These are phyloP conservation scores for Lycophotia porphyrea DNA, from an alignment of 2,888 invertebrate genomes.

Conservation along the genomic window DNA sequence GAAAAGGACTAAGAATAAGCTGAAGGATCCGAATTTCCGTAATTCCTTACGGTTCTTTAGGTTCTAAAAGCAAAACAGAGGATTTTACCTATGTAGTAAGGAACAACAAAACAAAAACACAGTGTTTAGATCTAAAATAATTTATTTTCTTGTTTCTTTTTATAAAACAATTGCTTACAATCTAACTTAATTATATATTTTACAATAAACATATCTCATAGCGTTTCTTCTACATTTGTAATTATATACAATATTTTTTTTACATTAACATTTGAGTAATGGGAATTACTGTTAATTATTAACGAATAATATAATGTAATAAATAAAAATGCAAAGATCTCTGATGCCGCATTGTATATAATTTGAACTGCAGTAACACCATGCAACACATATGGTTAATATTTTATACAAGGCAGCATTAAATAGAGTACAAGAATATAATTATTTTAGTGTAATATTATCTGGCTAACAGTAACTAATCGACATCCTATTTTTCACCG, in stretches of 20 bases:
- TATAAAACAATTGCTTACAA: constrained; percentile 88
- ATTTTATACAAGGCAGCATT: constrained; percentile 43
- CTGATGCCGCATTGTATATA: constrained; percentile 46
- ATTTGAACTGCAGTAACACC: constrained; percentile 32
- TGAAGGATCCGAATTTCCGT: neutral
- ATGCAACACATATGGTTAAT: constrained; percentile 23
- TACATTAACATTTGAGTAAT: constrained; percentile 72
- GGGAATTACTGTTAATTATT: constrained; percentile 42
- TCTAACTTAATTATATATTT: constrained; percentile 79
- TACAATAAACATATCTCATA: constrained; percentile 85
- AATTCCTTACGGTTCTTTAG: neutral
- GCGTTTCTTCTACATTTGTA: constrained; percentile 82
- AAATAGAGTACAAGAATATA: constrained; percentile 45
- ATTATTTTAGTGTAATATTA: constrained; percentile 37
- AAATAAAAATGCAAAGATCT: constrained; percentile 48
- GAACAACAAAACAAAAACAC: constrained; percentile 19
- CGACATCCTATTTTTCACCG: constrained; percentile 10
- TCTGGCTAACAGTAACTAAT: constrained; percentile 44
- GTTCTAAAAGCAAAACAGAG: neutral
- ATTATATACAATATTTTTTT: constrained; percentile 78
- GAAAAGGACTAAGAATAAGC: neutral
- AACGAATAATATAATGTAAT: constrained; percentile 28
- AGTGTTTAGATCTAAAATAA: constrained; percentile 86
- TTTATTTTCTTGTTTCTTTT: constrained; percentile 87
- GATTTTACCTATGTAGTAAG: neutral